Evolutionary conservation across 1,140 invertebrate species (phyloP).

Genomic region (Lanistes nyassanus): DNA sequence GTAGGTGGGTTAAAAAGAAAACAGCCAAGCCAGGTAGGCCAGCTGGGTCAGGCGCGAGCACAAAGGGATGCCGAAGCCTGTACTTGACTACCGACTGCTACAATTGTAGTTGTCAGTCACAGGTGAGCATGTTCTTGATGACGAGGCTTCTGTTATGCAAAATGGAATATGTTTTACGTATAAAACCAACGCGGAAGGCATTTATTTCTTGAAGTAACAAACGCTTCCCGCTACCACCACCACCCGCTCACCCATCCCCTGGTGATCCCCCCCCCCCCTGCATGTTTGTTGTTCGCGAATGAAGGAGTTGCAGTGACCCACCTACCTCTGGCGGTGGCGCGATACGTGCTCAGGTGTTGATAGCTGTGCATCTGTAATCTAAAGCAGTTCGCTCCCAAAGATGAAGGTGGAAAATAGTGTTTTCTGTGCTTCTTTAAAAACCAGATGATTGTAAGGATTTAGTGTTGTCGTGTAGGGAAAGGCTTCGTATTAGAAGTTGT

Average conservation of each 20-base stretch:
- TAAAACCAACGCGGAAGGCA: neutral
- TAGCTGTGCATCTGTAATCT: too few species aligned
- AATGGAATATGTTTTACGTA: neutral
- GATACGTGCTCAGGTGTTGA: too few species aligned
- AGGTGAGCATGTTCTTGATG: slow-evolving; percentile 2
- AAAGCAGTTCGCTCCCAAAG: too few species aligned
- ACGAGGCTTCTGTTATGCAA: neutral
- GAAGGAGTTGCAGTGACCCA: too few species aligned
- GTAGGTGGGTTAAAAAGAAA: neutral
- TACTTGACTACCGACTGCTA: neutral
- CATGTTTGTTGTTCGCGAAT: too few species aligned
- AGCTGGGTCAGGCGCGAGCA: neutral
- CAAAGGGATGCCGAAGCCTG: neutral
- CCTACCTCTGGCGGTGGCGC: too few species aligned
- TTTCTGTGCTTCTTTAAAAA: too few species aligned
- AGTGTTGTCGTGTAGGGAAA: too few species aligned
- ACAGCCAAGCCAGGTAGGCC: neutral
- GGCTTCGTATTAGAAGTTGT: too few species aligned
- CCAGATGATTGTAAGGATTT: too few species aligned
- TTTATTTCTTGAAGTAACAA: neutral
- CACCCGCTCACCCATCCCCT: neutral
- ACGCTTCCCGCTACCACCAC: neutral
- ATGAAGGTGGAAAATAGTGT: too few species aligned
- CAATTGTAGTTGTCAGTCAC: neutral
- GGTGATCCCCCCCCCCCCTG: neutral